These are phyloP conservation scores for Otolemur garnettii DNA, from an alignment of 2,113 vertebrate species.

Conservation along the genomic window DNA sequence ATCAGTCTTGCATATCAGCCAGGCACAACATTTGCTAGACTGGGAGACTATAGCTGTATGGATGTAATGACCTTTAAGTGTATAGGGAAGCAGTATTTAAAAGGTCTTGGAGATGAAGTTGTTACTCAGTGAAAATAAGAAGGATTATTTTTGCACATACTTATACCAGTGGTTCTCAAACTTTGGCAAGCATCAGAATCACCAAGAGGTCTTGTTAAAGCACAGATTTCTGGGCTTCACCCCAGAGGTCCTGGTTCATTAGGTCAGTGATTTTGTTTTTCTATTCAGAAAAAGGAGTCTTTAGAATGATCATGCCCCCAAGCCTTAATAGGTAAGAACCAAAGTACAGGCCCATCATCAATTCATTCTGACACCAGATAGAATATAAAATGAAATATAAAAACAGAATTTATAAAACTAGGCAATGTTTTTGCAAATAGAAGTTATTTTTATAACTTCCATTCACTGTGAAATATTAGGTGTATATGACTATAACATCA, in stretches of 20 bases:
- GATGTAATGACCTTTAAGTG: neutral
- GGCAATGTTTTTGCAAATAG: neutral
- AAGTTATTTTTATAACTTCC: neutral
- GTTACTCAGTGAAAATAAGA: neutral
- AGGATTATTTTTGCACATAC: neutral
- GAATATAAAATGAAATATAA: neutral
- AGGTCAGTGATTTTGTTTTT: conserved; percentile 10
- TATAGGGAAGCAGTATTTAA: neutral
- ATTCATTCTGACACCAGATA: neutral
- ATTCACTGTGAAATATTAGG: neutral
- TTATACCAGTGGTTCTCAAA: neutral
- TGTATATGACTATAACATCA: neutral
- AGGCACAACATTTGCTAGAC: neutral
- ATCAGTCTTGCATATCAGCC: neutral
- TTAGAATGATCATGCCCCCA: neutral
- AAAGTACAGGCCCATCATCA: neutral
- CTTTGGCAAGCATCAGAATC: neutral
- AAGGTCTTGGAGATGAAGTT: neutral
- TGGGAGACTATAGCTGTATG: neutral
- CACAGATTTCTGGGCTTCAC: neutral
- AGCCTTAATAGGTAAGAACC: neutral
- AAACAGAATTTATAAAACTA: neutral
- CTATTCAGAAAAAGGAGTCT: neutral
- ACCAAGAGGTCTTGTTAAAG: neutral
- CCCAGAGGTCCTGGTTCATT: neutral